Evolutionary conservation across 2,888 invertebrate genomes (phyloP).

Genomic region (Cenopis cana): DNA sequence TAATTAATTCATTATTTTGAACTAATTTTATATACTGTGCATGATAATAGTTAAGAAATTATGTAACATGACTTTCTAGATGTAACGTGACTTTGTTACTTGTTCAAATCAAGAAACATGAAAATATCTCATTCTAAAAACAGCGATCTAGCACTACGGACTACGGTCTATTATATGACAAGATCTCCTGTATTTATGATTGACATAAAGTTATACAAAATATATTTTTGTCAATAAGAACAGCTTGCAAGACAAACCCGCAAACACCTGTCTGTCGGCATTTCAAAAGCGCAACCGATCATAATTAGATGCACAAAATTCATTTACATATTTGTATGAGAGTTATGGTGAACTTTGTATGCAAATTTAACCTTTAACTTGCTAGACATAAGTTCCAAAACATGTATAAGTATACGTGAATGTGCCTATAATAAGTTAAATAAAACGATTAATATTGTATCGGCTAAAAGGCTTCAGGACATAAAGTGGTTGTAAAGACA

Average conservation of each 20-base stretch:
- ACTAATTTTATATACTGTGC: no score
- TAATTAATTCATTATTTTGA: no score
- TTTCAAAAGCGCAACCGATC: constrained; percentile 18
- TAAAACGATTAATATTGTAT: constrained; percentile 10
- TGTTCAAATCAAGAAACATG: no score
- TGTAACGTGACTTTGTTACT: no score
- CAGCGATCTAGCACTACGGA: no score
- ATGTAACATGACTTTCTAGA: no score
- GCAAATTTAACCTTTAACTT: neutral
- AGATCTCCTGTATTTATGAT: neutral
- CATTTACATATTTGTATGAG: constrained; percentile 15
- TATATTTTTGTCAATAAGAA: constrained; percentile 1
- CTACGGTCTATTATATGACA: neutral
- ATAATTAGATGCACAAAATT: constrained; percentile 22
- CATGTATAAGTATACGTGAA: neutral
- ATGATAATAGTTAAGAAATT: no score
- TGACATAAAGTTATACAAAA: constrained; percentile 1
- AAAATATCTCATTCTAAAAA: no score
- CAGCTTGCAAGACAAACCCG: neutral
- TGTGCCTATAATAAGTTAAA: constrained; percentile 22
- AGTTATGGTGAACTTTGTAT: neutral
- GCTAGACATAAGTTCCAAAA: neutral
- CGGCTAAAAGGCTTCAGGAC: neutral
- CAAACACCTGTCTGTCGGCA: constrained; percentile 32
- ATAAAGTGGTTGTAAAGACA: constrained; percentile 16